These are phyloP conservation scores for Bubo scandiacus DNA, from an alignment of 2,113 vertebrate species.

Conservation along the genomic window DNA sequence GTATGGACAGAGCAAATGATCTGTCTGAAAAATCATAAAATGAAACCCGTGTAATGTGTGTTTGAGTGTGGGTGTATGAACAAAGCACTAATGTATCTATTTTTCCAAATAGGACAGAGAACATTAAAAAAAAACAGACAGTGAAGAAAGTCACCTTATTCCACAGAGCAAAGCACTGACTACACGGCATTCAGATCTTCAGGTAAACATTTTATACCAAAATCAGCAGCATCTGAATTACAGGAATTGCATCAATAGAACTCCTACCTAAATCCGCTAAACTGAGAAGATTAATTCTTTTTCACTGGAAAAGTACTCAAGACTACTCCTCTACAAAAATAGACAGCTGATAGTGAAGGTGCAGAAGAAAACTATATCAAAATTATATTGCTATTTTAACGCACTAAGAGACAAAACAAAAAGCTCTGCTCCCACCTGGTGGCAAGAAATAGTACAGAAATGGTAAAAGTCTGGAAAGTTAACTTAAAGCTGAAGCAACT, in stretches of 20 bases:
- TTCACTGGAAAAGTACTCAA: not conserved
- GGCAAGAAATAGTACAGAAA: not conserved
- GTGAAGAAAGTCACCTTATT: not conserved
- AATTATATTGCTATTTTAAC: not conserved
- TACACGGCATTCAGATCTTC: not conserved
- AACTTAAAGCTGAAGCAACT: not conserved
- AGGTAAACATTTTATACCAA: fast-evolving
- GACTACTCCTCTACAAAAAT: not conserved
- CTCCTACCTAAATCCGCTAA: not conserved
- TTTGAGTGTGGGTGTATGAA: not conserved
- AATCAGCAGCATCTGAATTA: not conserved
- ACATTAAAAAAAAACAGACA: not conserved
- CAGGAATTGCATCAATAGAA: not conserved
- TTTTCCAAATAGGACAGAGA: not conserved
- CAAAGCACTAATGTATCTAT: not conserved
- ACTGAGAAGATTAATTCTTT: not conserved
- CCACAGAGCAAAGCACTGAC: not conserved
- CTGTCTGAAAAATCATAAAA: not conserved
- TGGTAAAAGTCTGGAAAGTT: not conserved
- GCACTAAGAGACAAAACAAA: not conserved
- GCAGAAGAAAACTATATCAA: not conserved
- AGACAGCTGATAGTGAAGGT: not conserved
- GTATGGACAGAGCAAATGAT: not conserved
- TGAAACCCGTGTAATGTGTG: not conserved
- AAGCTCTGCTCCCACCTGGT: conserved; percentile 8